Conservation (phyloP, 1,140 invertebrate species). For the Eulimnadia texana region DNA sequence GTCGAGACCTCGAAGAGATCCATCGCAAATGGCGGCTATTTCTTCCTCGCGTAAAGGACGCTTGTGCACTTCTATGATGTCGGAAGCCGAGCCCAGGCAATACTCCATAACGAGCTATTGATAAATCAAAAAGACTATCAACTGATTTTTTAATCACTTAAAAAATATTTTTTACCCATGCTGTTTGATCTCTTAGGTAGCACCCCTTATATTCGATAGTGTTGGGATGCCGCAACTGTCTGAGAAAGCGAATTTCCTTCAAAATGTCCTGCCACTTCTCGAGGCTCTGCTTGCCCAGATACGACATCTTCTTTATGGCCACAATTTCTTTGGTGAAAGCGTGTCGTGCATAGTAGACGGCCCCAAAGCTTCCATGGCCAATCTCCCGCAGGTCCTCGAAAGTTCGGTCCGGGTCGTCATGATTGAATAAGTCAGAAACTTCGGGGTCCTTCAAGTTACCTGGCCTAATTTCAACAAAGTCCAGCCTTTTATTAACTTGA, state of each 20-base stretch:
- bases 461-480: constrained; percentile 39
- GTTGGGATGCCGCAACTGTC: constrained; percentile 87
- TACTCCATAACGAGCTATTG: constrained; percentile 99
- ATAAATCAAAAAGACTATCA: too few species aligned
- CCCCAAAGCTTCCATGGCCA: constrained; percentile 98
- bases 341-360: constrained; percentile 96
- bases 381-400: constrained; percentile 98
- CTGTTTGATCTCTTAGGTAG: constrained; percentile 92
- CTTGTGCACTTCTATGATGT: constrained; percentile 98
- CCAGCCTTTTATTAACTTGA: neutral
- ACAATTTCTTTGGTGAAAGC: constrained; percentile 89
- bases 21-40: constrained; percentile 94
- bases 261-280: constrained; percentile 99
- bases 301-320: constrained; percentile 99
- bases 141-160: too few species aligned
- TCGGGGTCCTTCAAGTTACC: constrained; percentile 92
- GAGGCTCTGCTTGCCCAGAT: constrained; percentile 88
- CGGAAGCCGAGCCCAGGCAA: constrained; percentile 97
- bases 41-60: constrained; percentile 90
- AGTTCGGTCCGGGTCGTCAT: constrained; percentile 95
- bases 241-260: constrained; percentile 94
- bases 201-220: constrained; percentile 98
- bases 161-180: too few species aligned
- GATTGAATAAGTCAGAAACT: constrained; percentile 87
- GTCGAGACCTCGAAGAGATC: constrained; percentile 77